phyloP scores from a whole-genome alignment of 2,888 invertebrate genomes.

The Cyaniris semiargus region DNA sequence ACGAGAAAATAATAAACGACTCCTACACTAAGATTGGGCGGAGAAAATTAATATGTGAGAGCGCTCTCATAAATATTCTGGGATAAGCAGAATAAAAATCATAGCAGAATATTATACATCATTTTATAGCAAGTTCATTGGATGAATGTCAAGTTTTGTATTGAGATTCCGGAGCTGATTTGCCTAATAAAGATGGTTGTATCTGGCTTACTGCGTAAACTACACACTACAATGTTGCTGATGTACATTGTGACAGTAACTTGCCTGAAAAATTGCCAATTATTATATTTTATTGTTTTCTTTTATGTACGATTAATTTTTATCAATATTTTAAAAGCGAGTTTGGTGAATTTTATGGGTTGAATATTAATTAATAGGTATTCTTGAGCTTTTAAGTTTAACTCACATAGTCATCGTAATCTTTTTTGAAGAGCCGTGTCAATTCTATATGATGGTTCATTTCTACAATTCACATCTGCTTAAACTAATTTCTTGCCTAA shows the following conservation, averaged over 20 bases:
- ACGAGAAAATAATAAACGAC: slow-evolving; percentile 18
- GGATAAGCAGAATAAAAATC: slow-evolving; percentile 20
- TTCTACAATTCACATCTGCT: too few species aligned
- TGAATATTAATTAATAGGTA: too few species aligned
- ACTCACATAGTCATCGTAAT: too few species aligned
- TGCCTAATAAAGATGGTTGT: slow-evolving; percentile 27
- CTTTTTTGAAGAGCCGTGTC: too few species aligned
- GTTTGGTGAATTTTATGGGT: too few species aligned
- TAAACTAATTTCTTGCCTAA: too few species aligned
- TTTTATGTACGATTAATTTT: neutral
- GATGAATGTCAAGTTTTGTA: slow-evolving; percentile 24
- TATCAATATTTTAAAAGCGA: too few species aligned
- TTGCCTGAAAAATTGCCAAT: neutral
- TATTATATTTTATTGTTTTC: neutral
- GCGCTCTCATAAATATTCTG: slow-evolving; percentile 7
- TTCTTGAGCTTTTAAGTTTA: too few species aligned
- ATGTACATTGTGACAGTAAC: neutral
- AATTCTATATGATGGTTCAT: too few species aligned
- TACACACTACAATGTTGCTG: neutral
- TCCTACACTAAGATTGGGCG: slow-evolving; percentile 13
- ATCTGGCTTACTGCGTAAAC: slow-evolving; percentile 21
- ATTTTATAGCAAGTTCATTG: slow-evolving; percentile 20
- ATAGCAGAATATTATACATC: slow-evolving; percentile 18
- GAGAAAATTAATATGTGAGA: slow-evolving; percentile 19
- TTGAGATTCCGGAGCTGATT: slow-evolving; percentile 20